phyloP scores from a whole-genome alignment of 2,113 vertebrate genomes.

The Pseudonaja textilis region DNA sequence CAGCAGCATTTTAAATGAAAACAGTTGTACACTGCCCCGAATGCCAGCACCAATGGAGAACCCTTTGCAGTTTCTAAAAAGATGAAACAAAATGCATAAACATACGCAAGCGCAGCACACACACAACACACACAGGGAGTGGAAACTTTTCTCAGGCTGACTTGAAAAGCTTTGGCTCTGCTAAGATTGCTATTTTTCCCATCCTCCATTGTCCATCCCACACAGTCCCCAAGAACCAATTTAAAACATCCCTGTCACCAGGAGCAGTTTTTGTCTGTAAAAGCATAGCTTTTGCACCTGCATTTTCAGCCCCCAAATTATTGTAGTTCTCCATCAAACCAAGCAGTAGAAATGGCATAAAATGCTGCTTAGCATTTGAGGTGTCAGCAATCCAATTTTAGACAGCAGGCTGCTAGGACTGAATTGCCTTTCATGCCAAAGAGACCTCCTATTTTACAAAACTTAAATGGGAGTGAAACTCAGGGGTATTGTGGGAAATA shows the following conservation, averaged over 20 bases:
- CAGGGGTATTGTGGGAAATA: background rate
- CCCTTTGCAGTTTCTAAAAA: slow-evolving; percentile 6
- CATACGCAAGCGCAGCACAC: background rate
- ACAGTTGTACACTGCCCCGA: background rate
- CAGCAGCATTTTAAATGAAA: background rate
- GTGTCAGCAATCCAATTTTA: background rate
- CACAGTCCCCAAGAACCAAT: background rate
- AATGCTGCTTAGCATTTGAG: background rate
- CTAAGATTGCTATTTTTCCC: background rate
- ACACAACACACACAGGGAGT: background rate
- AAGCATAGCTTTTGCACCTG: background rate
- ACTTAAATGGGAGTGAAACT: background rate
- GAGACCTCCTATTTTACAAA: background rate
- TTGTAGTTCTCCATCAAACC: background rate
- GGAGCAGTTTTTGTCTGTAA: background rate
- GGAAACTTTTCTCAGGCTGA: background rate
- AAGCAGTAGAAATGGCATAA: background rate
- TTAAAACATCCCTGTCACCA: background rate
- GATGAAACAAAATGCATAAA: background rate
- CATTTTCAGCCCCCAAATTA: background rate
- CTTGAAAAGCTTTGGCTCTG: background rate
- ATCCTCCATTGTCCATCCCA: background rate
- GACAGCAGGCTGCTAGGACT: background rate
- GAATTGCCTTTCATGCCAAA: background rate
- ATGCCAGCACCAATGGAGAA: background rate